Base-by-base conservation (phyloP, 2,888 invertebrate genomes). In the Mesorhabditis belari region DNA sequence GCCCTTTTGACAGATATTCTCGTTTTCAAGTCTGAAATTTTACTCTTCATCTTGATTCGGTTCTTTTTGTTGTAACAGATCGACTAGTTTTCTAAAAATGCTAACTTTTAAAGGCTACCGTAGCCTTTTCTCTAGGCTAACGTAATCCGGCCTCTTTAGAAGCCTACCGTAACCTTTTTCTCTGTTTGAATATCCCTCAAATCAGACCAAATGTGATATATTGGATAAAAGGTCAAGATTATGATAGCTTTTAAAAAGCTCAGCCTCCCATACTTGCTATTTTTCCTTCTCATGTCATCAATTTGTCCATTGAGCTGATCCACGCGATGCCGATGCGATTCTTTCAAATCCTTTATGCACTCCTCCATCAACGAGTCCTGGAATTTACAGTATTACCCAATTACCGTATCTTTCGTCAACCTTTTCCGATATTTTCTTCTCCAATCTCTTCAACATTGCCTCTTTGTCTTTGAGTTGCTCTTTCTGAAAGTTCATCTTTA, bases 401-500 rank as follows among this genome's bases (percentile, higher is more conserved):
- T n/a, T n/a, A n/a, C n/a, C n/a, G n/a, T n/a, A n/a, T n/a, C n/a
- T n/a, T n/a, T n/a, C n/a, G n/a, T n/a, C n/a, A n/a, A 35, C 44
- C 44, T 77, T 75, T 51, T 79, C 77, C 21, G 73, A 74, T 28
- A 79, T 62, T 55, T 77, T 74, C 52, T 70, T 69, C 62, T 79
- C 76, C 49, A 79, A 63, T 55, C 67, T 67, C 50, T 63, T 61
- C 23, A 77, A 66, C 23, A 66, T 65, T 25, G 62, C 69, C 26
- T 75, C 77, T 27, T 71, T 66, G 26, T 68, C 62, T 27, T 77
- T 68, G 24, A 69, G 63, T 60, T 74, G 69, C 9, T 77, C 78
- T 58, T 76, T 77, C 77, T 78, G 62, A 12, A 61, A 50, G 9
- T 51, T 51, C 19, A 9, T 51, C 19, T 51, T 51, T 9, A 51